Conservation (phyloP, 1,140 invertebrate species). For the Palaemon carinicauda region DNA sequence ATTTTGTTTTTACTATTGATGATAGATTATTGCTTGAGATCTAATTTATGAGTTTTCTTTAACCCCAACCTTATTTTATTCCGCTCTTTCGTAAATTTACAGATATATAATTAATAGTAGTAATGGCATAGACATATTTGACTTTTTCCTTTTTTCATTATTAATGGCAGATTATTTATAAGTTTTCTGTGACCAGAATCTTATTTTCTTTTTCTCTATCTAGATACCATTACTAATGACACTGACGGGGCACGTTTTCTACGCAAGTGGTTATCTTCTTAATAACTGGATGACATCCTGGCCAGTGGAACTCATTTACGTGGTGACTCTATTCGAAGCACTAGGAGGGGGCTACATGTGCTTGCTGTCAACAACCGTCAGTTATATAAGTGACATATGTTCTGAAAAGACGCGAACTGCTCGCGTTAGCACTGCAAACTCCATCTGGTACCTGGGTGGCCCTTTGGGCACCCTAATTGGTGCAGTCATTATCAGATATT, state of each 20-base stretch:
- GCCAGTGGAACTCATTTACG: constrained; percentile 44
- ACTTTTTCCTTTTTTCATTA: no score
- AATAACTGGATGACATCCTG: constrained; percentile 31
- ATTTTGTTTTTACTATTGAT: no score
- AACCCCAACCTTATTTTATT: no score
- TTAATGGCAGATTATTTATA: no score
- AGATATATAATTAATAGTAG: no score
- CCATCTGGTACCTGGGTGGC: constrained; percentile 49
- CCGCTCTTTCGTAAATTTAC: no score
- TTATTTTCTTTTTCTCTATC: background rate
- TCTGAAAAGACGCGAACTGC: constrained; percentile 28
- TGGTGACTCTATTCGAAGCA: constrained; percentile 36
- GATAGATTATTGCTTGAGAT: no score
- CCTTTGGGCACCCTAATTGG: constrained; percentile 44
- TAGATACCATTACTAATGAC: constrained; percentile 48
- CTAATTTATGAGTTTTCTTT: no score
- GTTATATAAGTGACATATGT: constrained; percentile 51
- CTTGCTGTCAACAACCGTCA: constrained; percentile 45
- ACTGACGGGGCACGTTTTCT: constrained; percentile 24
- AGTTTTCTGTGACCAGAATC: background rate
- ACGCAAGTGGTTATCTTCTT: constrained; percentile 44
- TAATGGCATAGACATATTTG: no score
- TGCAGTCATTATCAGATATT: constrained; percentile 33
- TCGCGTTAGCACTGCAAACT: constrained; percentile 45
- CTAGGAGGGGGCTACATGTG: constrained; percentile 42